Conservation (phyloP, 2,113 vertebrate genomes). For the Gallinago jamesoni region DNA sequence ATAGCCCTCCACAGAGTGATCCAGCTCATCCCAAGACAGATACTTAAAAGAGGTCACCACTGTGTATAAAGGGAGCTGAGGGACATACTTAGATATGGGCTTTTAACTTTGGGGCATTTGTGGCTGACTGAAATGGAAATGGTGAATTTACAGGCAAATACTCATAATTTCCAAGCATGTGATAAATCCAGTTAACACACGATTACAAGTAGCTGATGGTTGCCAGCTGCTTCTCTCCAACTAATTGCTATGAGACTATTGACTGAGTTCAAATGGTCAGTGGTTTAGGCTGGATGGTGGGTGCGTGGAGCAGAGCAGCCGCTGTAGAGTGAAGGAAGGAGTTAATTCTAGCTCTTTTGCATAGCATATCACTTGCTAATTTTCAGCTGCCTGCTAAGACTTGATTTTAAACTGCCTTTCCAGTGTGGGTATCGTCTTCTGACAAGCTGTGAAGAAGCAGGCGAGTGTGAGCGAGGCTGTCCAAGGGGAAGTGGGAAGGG, state of each 20-base stretch:
- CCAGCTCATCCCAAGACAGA: background rate
- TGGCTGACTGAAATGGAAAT: background rate
- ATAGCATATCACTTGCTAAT: background rate
- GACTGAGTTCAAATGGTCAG: background rate
- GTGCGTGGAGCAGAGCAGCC: background rate
- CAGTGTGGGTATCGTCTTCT: background rate
- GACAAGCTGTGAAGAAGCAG: slow-evolving; percentile 37
- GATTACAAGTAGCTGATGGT: background rate
- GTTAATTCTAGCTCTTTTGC: slow-evolving; percentile 2
- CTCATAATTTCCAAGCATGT: background rate
- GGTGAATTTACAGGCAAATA: background rate
- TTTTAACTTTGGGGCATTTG: background rate
- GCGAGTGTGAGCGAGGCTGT: background rate
- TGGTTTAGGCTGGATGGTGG: background rate
- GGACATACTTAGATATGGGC: background rate
- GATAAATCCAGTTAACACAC: background rate
- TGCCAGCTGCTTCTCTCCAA: background rate
- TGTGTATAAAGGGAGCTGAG: background rate
- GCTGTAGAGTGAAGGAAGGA: background rate
- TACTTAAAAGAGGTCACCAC: background rate
- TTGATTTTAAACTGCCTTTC: slow-evolving; percentile 19
- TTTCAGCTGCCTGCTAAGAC: background rate
- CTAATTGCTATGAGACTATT: background rate
- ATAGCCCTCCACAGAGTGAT: background rate
- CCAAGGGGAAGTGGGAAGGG: background rate